These are phyloP conservation scores for Aldabrachelys gigantea DNA, from an alignment of 2,113 vertebrate species.

Conservation along the genomic window DNA sequence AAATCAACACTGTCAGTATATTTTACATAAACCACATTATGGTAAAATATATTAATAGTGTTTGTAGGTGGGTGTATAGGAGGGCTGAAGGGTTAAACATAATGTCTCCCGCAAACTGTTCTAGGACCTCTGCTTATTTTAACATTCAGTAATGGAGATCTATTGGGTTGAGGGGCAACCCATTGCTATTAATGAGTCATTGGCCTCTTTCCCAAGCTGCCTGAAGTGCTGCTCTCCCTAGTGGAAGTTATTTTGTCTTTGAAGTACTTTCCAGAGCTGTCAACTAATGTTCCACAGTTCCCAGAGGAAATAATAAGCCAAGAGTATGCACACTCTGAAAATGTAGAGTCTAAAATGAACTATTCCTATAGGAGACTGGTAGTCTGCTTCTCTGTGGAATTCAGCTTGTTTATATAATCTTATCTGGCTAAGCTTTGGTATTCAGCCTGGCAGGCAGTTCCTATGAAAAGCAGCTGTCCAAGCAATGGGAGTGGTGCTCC, in stretches of 20 bases:
- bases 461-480: constrained; percentile 80
- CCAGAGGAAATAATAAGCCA: constrained; percentile 75
- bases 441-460: constrained; percentile 77
- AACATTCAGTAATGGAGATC: constrained; percentile 53
- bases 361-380: constrained; percentile 73
- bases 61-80: not conserved
- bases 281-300: constrained; percentile 72
- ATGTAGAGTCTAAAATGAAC: constrained; percentile 50
- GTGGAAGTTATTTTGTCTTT: constrained; percentile 76
- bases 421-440: constrained; percentile 78
- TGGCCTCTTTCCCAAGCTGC: constrained; percentile 74
- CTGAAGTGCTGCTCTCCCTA: constrained; percentile 69
- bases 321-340: constrained; percentile 66
- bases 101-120: not conserved
- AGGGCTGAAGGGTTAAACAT: constrained; percentile 41
- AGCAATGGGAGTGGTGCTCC: constrained; percentile 73
- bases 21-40: not conserved
- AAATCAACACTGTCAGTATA: not conserved
- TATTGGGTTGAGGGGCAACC: constrained; percentile 62
- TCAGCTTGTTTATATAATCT: constrained; percentile 78
- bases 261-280: constrained; percentile 78
- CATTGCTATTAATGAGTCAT: constrained; percentile 69
- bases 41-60: not conserved
- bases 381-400: constrained; percentile 75
- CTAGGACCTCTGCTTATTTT: constrained; percentile 56